Evolutionary conservation across 2,113 vertebrate genomes (phyloP), one percentile per base, ranked within the genome.

Genomic region (Sapajus apella): DNA sequence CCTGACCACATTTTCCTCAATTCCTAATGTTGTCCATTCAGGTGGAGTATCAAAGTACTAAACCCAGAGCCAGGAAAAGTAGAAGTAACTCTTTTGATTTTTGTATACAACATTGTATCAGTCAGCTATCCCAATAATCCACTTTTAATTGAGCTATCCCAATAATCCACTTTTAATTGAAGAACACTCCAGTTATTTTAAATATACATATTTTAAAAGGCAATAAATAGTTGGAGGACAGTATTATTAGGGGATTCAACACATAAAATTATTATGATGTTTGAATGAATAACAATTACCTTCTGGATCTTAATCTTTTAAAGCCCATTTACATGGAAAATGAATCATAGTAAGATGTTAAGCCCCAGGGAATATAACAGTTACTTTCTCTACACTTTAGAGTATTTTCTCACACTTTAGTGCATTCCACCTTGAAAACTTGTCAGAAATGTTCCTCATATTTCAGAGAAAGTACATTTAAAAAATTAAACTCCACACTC

Each of bases 221-320:
- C 66, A 95, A 0, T 0, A 90, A 96, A 95, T 95, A 88, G 96
- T 97, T 98, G 91, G 64, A 97, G 76, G 86, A 96, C 30, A 64
- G 94, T 92, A 90, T 5, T 93, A 98, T 96, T 98, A 97, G 21
- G 9, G 6, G 96, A 95, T 18, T 91, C 35, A 97, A 97, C 98
- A 68, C 94, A 96, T 91, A 23, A 98, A 96, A 95, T 95, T 97
- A 0, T 0, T 98, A 97, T 0, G 98, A 97, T 96, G 80, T 98
- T 98, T 45, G 0, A 92, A 47, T 96, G 90, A 98, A 96, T 98
- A 98, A 98, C 68, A 97, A 95, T 98, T 98, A 97, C 73, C 85
- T 75, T 27, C 86, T 2, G 12, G 70, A 96, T 50, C 76, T 97
- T 98, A 97, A 97, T 97, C 72, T 95, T 97, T 98, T 94, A 97